Conservation (phyloP, 2,797 vertebrate genomes). For the Cheirogaleus major region DNA sequence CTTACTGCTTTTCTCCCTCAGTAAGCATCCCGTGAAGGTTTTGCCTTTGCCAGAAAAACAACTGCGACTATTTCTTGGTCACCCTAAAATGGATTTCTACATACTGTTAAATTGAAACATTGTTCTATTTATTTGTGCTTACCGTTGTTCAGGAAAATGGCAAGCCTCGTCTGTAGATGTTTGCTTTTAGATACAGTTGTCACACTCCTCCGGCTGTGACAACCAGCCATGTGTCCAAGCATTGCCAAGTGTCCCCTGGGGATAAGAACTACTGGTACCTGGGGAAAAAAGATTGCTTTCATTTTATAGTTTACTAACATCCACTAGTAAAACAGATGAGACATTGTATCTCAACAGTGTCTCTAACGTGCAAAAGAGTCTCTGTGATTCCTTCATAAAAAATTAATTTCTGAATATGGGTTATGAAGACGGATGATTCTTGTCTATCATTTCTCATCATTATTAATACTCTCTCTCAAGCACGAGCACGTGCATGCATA, state of each 20-base stretch:
- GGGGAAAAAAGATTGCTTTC: neutral
- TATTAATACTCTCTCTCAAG: neutral
- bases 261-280: neutral
- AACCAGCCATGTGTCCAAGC: neutral
- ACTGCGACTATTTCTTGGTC: neutral
- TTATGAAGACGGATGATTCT: too few species aligned
- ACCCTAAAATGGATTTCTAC: neutral
- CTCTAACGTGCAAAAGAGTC: neutral
- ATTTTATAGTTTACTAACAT: too few species aligned
- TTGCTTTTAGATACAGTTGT: neutral
- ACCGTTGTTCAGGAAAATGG: neutral
- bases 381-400: neutral
- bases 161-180: neutral
- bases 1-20: neutral
- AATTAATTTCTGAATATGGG: neutral
- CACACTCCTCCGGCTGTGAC: neutral
- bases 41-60: neutral
- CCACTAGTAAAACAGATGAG: neutral
- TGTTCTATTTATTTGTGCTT: neutral
- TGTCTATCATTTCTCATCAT: neutral
- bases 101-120: neutral
- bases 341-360: neutral
- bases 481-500: too few species aligned
- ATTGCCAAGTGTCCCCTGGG: neutral
- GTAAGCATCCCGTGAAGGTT: neutral